These are phyloP conservation scores for Apodemus speciosus DNA, from an alignment of 2,113 vertebrate species.

Conservation along the genomic window DNA sequence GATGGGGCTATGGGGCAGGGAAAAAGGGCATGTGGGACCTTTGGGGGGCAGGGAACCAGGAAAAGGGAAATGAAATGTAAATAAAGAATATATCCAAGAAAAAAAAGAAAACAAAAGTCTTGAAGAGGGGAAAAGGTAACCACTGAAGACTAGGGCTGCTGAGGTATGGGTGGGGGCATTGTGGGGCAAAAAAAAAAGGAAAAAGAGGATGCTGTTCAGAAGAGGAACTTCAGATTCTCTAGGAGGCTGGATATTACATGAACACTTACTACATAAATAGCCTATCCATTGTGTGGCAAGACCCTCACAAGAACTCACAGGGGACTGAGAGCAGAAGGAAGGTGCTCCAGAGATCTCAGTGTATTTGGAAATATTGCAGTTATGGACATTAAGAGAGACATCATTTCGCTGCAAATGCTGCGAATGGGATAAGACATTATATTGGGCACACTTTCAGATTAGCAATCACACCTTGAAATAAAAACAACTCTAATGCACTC, in stretches of 20 bases:
- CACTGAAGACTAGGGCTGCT: background rate
- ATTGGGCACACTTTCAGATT: background rate
- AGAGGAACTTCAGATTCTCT: background rate
- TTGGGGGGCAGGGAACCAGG: no score
- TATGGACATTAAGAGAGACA: background rate
- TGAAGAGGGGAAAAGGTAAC: background rate
- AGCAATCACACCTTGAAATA: background rate
- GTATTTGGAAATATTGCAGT: background rate
- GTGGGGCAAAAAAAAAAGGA: background rate
- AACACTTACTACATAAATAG: background rate
- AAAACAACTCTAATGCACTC: background rate
- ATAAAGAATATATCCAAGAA: no score
- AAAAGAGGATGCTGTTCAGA: background rate
- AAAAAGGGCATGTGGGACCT: no score
- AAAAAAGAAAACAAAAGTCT: constrained; percentile 8
- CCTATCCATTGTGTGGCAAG: background rate
- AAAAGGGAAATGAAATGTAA: no score
- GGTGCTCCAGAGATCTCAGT: background rate
- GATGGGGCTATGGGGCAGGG: no score
- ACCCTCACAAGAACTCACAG: background rate
- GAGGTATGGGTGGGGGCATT: background rate
- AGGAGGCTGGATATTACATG: background rate
- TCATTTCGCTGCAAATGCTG: background rate
- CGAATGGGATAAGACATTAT: background rate
- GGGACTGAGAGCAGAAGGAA: background rate